Percentiles rank a stretch among this genome's conserved stretches.
Conservation (phyloP, 2,113 vertebrate species). For the Psephotus haematonotus region DNA sequence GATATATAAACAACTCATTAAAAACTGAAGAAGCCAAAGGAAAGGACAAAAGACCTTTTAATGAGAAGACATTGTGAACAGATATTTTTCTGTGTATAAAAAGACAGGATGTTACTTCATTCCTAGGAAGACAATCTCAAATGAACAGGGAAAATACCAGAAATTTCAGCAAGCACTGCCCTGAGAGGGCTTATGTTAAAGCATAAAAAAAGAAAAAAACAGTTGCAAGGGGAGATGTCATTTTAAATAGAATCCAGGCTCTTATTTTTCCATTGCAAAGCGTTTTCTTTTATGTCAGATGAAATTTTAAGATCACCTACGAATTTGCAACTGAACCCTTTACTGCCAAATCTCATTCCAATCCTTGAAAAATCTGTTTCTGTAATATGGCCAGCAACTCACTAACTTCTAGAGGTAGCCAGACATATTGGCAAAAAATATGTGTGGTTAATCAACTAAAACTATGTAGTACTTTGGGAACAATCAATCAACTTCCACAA, state of each 20-base stretch:
- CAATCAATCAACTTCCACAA: conserved; percentile 76
- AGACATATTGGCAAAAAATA: conserved; percentile 77
- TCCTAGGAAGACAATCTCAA: conserved; percentile 51
- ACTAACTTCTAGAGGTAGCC: conserved; percentile 76
- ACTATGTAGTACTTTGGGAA: conserved; percentile 74
- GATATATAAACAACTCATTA: conserved; percentile 75
- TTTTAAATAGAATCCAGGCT: conserved; percentile 66
- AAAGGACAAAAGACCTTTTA: conserved; percentile 72
- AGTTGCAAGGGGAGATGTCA: conserved; percentile 52
- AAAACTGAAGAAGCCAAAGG: conserved; percentile 64
- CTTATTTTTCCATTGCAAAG: conserved; percentile 63
- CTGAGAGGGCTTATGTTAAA: conserved; percentile 13
- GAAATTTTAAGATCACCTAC: conserved; percentile 80
- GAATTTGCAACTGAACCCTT: conserved; percentile 75
- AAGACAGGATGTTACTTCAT: conserved; percentile 40
- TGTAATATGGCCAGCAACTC: conserved; percentile 72
- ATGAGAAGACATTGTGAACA: conserved; percentile 56
- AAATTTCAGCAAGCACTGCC: conserved; percentile 17
- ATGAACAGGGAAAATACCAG: conserved; percentile 1
- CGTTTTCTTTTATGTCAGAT: conserved; percentile 75
- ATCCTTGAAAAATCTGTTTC: conserved; percentile 73
- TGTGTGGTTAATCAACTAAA: conserved; percentile 78
- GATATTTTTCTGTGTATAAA: conserved; percentile 34
- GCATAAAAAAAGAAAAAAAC: conserved; percentile 4
- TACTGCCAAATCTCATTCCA: conserved; percentile 80